Evolutionary conservation across 2,797 vertebrate genomes (phyloP).

Genomic region (Mormyrops boulengeri): DNA sequence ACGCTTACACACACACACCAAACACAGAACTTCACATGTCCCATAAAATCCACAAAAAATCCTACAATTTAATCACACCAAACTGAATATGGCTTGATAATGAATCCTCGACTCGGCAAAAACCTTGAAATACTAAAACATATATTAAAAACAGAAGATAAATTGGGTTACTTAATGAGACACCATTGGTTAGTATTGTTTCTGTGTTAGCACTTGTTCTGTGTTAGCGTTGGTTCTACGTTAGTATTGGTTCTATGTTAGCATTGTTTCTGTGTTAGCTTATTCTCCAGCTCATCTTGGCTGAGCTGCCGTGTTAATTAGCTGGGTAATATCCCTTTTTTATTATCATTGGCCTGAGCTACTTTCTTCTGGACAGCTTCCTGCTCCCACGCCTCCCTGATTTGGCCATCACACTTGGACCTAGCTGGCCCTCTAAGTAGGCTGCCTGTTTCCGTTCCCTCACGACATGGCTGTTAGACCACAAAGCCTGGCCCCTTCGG

Average conservation of each 20-base stretch:
- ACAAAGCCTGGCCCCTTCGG: neutral
- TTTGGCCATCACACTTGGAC: neutral
- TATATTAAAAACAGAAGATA: neutral
- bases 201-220: neutral
- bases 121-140: neutral
- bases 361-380: neutral
- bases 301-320: neutral
- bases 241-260: neutral
- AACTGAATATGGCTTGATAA: neutral
- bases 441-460: neutral
- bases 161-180: neutral
- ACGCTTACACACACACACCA: neutral
- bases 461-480: neutral
- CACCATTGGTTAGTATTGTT: neutral
- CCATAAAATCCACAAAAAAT: neutral
- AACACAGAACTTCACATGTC: neutral
- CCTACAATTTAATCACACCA: neutral
- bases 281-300: neutral
- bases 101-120: neutral
- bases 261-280: neutral
- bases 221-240: neutral
- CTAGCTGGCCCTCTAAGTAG: neutral
- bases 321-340: neutral
- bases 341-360: neutral
- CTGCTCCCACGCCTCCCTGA: slow-evolving; percentile 36